Percentiles rank a stretch among this genome's conserved stretches.
phyloP scores from a whole-genome alignment of 2,113 vertebrate genomes.

The Perognathus longimembris region DNA sequence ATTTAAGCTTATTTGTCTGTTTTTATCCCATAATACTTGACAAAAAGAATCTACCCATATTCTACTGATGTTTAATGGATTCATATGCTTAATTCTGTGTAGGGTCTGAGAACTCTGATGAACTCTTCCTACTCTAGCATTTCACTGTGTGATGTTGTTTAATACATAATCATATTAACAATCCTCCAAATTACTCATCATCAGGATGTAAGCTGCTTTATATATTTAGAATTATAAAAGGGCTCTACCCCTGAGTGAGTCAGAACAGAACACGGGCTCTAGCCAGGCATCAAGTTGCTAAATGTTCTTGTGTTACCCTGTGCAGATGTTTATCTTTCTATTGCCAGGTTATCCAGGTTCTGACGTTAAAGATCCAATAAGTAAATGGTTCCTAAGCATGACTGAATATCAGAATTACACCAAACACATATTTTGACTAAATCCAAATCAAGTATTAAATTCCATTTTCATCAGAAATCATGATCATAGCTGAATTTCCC shows the following conservation, averaged over 20 bases:
- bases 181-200: background rate
- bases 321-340: no score
- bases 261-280: no score
- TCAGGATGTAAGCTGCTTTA: constrained; percentile 23
- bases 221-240: constrained; percentile 11
- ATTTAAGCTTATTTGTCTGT: background rate
- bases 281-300: no score
- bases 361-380: no score
- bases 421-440: constrained; percentile 31
- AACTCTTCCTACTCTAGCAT: no score
- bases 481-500: background rate
- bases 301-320: no score
- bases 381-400: no score
- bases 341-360: no score
- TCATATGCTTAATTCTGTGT: background rate
- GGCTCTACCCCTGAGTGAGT: no score
- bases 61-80: background rate
- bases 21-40: background rate
- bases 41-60: background rate
- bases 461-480: background rate
- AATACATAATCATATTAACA: background rate
- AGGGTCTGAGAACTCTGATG: background rate
- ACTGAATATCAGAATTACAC: background rate
- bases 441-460: background rate
- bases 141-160: background rate